These are phyloP conservation scores for Gadus macrocephalus DNA, from an alignment of 2,113 vertebrate species.

Conservation along the genomic window DNA sequence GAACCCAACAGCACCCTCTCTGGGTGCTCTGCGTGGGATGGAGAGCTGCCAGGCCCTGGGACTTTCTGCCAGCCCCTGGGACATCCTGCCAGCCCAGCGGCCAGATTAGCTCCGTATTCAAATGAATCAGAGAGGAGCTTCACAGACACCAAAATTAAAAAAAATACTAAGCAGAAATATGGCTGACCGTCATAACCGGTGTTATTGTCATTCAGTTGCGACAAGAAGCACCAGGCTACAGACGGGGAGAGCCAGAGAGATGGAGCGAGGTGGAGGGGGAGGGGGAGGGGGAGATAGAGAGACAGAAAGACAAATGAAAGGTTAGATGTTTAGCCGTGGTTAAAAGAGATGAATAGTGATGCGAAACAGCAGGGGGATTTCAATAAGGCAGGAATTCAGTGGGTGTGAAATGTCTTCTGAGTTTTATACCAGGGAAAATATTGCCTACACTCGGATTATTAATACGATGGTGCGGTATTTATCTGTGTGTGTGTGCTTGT, in stretches of 20 bases:
- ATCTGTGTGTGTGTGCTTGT: background rate
- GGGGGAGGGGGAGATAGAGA: too few relatives aligned
- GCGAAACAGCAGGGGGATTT: conserved; percentile 4
- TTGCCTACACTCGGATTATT: background rate
- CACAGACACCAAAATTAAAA: too few relatives aligned
- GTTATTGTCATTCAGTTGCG: too few relatives aligned
- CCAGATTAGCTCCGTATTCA: conserved; percentile 18
- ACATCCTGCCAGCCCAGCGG: conserved; percentile 10
- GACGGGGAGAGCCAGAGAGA: too few relatives aligned
- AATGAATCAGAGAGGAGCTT: background rate
- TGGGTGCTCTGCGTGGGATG: conserved; percentile 36
- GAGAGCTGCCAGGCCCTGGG: conserved; percentile 10
- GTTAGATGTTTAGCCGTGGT: too few relatives aligned
- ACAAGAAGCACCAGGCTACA: too few relatives aligned
- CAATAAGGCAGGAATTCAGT: conserved; percentile 23
- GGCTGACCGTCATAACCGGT: too few relatives aligned
- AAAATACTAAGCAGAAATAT: too few relatives aligned
- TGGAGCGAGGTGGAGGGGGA: too few relatives aligned
- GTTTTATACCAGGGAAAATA: conserved; percentile 1
- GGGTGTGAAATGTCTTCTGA: background rate
- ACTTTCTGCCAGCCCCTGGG: conserved; percentile 11
- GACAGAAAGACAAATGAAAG: too few relatives aligned
- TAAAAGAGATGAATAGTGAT: too few relatives aligned
- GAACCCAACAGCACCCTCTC: conserved; percentile 68
- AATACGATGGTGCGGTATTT: background rate